A percentile compares a stretch with the other conserved stretches of the same genome.
Conservation (phyloP, 1,140 invertebrate genomes). For the Thaumetopoea pityocampa region DNA sequence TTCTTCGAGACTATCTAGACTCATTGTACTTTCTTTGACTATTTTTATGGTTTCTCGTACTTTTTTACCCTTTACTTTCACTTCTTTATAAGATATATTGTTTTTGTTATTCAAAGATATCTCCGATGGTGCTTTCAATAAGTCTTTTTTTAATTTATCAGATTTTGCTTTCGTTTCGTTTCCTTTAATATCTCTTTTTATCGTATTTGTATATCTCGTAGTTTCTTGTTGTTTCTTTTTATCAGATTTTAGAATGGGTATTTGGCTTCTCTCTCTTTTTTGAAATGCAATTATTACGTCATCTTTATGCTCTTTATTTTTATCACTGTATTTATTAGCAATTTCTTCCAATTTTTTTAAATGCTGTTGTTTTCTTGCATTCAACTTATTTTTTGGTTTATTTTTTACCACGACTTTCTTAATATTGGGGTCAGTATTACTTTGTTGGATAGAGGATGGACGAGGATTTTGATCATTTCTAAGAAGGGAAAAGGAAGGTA, state of each 20-base stretch:
- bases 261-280: conserved; percentile 28
- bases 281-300: conserved; percentile 7
- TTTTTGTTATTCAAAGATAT: conserved; percentile 6
- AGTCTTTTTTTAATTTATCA: neutral
- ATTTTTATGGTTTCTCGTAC: conserved; percentile 19
- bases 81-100: conserved; percentile 13
- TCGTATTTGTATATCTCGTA: conserved; percentile 3
- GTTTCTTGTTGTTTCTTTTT: conserved; percentile 17
- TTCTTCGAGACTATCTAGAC: conserved; percentile 61
- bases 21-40: conserved; percentile 53
- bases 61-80: conserved; percentile 12
- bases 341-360: conserved; percentile 59
- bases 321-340: conserved; percentile 52
- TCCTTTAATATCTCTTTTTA: conserved; percentile 1
- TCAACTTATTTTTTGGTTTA: conserved; percentile 38
- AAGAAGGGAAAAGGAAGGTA: conserved; percentile 67
- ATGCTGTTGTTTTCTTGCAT: conserved; percentile 47
- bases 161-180: neutral
- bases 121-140: conserved; percentile 3
- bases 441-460: conserved; percentile 33
- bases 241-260: conserved; percentile 23
- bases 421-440: conserved; percentile 36
- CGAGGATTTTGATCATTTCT: conserved; percentile 51
- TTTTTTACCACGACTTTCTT: conserved; percentile 28
- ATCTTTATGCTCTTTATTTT: conserved; percentile 23